Base-by-base conservation (phyloP, 2,113 vertebrate genomes). In the Eira barbara region DNA sequence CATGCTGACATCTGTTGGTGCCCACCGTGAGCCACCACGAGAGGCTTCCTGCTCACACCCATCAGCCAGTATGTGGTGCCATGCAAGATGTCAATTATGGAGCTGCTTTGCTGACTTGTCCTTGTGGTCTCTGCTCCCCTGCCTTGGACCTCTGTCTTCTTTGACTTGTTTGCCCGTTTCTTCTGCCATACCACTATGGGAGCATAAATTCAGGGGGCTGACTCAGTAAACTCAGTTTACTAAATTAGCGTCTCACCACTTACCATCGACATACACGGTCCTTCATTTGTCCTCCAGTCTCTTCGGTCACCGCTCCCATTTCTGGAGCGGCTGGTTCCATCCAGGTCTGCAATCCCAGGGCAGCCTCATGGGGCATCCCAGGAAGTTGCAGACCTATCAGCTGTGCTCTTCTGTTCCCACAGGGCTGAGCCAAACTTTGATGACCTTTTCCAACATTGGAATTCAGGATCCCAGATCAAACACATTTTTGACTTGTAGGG, bases 1-100 rank as follows among this genome's bases (percentile, higher is more conserved):
- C 81, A 0, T 0, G 2, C 31, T 2, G n/a, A 11, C 20, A 18
- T n/a, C 20, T 31, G 36, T 52, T 55, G 31, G 71, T 8, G 0
- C 36, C 15, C 4, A 1, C 25, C 59, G 2, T 2, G 57, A 57
- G 57, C 59, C 59, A 61, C 12, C 59, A 0, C 0, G 4, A 13
- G 21, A 0, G 1, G 47, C n/a, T 21, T 15, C 76, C 67, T 34
- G 23, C 42, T 34, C 20, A 14, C 65, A 31, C 21, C 11, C 0
- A 4, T 14, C 2, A 3, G 36, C 9, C 89, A 13, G 17, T 0
- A 0, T 0, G 2, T 2, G 25, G 27, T 13, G n/a, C 57, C 31
- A 2, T 0, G 0, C 2, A 34, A 25, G 42, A 0, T 1, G 8
- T 9, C 4, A 21, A 11, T 14, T 6, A 1, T 15, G 14, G 7